Evolutionary conservation across 2,888 invertebrate species (phyloP).

Genomic region (Mythimna albipuncta): DNA sequence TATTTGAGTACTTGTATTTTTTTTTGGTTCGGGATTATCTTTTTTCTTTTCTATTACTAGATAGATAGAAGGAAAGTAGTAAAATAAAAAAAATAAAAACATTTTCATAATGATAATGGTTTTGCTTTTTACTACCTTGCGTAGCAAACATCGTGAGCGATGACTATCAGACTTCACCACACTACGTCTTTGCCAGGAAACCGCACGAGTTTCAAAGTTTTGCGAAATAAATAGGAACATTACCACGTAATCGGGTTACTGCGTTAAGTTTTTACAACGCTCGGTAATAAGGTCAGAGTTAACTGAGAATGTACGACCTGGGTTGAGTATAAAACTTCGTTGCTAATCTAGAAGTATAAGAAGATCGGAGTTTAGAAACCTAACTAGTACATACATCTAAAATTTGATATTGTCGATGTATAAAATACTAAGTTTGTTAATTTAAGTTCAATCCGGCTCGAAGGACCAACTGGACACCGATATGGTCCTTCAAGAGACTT

Average conservation of each 20-base stretch:
- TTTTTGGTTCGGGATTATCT: constrained; percentile 11
- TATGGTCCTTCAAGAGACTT: no score
- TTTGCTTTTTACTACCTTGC: constrained; percentile 34
- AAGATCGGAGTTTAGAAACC: neutral
- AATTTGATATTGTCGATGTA: neutral
- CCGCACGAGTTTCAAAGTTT: constrained; percentile 58
- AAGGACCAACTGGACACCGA: neutral
- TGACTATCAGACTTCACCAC: constrained; percentile 51
- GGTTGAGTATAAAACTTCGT: constrained; percentile 41
- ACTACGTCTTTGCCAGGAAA: constrained; percentile 46
- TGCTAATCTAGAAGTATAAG: constrained; percentile 28
- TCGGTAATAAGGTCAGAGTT: constrained; percentile 38
- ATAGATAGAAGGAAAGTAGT: no score
- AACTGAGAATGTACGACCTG: constrained; percentile 30
- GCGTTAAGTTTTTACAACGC: constrained; percentile 55
- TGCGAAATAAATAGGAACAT: constrained; percentile 58
- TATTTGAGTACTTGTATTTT: constrained; percentile 29
- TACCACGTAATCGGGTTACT: constrained; percentile 59
- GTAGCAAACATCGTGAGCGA: constrained; percentile 55
- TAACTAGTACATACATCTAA: neutral
- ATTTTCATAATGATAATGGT: constrained; percentile 26
- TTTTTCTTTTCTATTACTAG: neutral
- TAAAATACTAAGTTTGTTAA: neutral
- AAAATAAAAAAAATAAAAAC: neutral
- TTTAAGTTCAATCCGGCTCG: constrained; percentile 1